phyloP scores from a whole-genome alignment of 1,140 invertebrate species.

The Calliopsis andreniformis region DNA sequence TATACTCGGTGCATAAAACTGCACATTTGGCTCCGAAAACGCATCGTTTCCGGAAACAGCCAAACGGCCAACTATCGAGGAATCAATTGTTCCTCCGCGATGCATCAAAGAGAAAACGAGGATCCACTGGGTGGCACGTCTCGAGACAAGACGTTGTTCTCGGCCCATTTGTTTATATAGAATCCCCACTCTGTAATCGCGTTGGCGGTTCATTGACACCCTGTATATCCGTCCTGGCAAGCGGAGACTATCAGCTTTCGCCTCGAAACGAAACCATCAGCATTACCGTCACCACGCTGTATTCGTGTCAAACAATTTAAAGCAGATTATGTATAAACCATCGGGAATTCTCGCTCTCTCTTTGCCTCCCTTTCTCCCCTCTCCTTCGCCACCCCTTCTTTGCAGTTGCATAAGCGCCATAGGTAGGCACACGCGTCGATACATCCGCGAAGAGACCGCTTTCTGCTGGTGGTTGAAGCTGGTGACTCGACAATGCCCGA shows the following conservation, averaged over 20 bases:
- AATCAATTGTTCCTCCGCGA: no score
- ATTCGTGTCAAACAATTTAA: slow-evolving; percentile 60
- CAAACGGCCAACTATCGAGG: no score
- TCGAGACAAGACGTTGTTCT: no score
- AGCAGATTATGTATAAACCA: slow-evolving; percentile 33
- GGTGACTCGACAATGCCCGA: slow-evolving; percentile 1
- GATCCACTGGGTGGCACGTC: no score
- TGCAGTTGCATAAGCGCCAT: slow-evolving; percentile 42
- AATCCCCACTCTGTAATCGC: no score
- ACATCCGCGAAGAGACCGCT: slow-evolving; percentile 5
- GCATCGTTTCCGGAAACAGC: not conserved
- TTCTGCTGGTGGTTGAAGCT: no score
- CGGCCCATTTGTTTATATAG: no score
- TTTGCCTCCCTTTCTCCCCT: not conserved
- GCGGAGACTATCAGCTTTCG: slow-evolving; percentile 40
- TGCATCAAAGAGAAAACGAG: no score
- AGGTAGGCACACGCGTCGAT: slow-evolving; percentile 6
- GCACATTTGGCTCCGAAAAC: not conserved
- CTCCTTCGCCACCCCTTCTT: no score
- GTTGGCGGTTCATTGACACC: no score
- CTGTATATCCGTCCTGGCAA: slow-evolving; percentile 41
- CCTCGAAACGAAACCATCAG: slow-evolving; percentile 32
- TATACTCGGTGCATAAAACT: not conserved
- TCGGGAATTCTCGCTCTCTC: not conserved
- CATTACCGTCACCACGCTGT: slow-evolving; percentile 30